phyloP scores from a whole-genome alignment of 2,888 invertebrate species.

The Eupithecia inturbata region DNA sequence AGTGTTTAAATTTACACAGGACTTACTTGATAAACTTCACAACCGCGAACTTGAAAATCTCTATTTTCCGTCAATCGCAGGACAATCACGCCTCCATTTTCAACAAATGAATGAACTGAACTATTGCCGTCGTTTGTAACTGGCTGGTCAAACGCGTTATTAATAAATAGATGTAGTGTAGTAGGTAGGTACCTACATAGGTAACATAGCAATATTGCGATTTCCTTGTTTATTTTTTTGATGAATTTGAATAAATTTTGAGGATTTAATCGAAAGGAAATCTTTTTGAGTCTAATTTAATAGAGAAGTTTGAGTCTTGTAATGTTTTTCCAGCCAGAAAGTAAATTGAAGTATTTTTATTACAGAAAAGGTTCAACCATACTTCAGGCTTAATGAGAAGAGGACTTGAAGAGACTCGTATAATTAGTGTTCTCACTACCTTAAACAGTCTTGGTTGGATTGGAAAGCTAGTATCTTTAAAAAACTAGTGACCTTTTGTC shows the following conservation, averaged over 20 bases:
- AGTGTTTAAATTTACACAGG: conserved; percentile 51
- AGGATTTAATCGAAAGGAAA: neutral
- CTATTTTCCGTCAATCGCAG: conserved; percentile 70
- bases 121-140: conserved; percentile 56
- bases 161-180: conserved; percentile 21
- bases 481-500: neutral
- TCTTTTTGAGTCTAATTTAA: neutral
- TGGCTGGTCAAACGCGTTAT: conserved; percentile 34
- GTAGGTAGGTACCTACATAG: conserved; percentile 39
- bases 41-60: conserved; percentile 76
- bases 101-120: conserved; percentile 77
- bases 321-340: neutral
- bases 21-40: conserved; percentile 68
- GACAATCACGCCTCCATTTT: conserved; percentile 81
- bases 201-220: conserved; percentile 9
- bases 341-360: neutral
- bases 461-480: neutral
- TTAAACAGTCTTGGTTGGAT: neutral
- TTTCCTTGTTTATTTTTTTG: neutral
- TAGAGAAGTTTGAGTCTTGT: neutral
- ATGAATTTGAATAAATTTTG: neutral
- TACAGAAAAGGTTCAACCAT: neutral
- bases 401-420: neutral
- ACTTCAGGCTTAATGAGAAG: neutral
- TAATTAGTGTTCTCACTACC: neutral